A percentile compares a stretch with the other conserved stretches of the same genome.
These are phyloP conservation scores for Philhelius pedissequus DNA, from an alignment of 2,888 invertebrate species.

Conservation along the genomic window DNA sequence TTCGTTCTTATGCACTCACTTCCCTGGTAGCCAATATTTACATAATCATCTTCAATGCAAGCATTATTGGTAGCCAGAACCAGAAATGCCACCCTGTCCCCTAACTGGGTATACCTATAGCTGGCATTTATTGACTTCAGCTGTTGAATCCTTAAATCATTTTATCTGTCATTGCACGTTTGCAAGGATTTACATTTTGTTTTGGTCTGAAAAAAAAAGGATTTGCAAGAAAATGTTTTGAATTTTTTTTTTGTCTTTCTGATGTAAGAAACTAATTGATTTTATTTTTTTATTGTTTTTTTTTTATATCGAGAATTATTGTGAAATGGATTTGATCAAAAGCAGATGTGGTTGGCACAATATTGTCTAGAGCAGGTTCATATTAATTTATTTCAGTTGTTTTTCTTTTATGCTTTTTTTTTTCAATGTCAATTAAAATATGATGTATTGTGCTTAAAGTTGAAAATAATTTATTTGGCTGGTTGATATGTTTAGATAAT, in stretches of 20 bases:
- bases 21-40: constrained; percentile 53
- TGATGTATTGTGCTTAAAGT: neutral
- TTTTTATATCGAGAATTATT: constrained; percentile 18
- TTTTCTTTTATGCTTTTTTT: neutral
- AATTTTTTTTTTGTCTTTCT: constrained; percentile 5
- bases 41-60: constrained; percentile 56
- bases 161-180: constrained; percentile 74
- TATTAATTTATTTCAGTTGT: constrained; percentile 20
- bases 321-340: constrained; percentile 33
- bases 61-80: constrained; percentile 11
- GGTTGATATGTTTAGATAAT: too few relatives aligned
- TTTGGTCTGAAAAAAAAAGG: constrained; percentile 54
- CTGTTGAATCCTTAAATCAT: constrained; percentile 74
- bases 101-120: neutral
- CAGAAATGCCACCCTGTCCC: neutral
- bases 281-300: neutral
- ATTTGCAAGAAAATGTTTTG: constrained; percentile 36
- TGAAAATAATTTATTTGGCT: neutral
- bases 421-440: constrained; percentile 15
- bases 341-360: constrained; percentile 46
- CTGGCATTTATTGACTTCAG: constrained; percentile 39
- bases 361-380: constrained; percentile 35
- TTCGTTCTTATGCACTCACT: constrained; percentile 41
- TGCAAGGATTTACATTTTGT: constrained; percentile 63
- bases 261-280: constrained; percentile 41